Percentiles rank a stretch among this genome's conserved stretches.
phyloP scores from a whole-genome alignment of 2,888 invertebrate genomes.

The Dynastes maya region DNA sequence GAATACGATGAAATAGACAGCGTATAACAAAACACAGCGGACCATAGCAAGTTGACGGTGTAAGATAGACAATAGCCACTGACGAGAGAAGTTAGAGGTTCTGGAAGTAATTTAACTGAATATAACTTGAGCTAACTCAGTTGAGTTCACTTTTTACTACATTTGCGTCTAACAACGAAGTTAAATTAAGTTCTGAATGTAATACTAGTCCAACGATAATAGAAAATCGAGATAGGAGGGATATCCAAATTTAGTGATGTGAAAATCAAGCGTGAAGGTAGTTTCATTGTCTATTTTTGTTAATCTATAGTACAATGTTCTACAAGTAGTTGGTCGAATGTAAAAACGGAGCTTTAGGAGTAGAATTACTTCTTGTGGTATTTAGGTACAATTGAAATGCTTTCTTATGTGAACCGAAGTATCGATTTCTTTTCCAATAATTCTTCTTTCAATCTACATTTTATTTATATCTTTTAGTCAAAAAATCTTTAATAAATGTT shows the following conservation, averaged over 20 bases:
- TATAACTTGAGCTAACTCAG: neutral
- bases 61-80: neutral
- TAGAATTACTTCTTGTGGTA: too few relatives aligned
- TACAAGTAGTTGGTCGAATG: too few relatives aligned
- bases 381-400: too few relatives aligned
- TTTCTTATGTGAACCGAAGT: too few relatives aligned
- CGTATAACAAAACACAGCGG: neutral
- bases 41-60: neutral
- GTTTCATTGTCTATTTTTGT: neutral
- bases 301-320: too few relatives aligned
- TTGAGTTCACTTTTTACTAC: neutral
- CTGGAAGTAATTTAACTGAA: neutral
- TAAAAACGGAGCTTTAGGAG: too few relatives aligned
- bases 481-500: too few relatives aligned
- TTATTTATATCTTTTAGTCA: too few relatives aligned
- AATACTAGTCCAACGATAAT: neutral
- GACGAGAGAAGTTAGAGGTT: neutral
- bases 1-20: neutral
- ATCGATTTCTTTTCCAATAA: too few relatives aligned
- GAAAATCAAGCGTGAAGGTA: neutral
- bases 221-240: neutral
- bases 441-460: too few relatives aligned
- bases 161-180: neutral
- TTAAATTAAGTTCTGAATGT: neutral
- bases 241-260: neutral